These are phyloP conservation scores for Helicoverpa armigera DNA, from an alignment of 1,140 invertebrate species.

Conservation along the genomic window DNA sequence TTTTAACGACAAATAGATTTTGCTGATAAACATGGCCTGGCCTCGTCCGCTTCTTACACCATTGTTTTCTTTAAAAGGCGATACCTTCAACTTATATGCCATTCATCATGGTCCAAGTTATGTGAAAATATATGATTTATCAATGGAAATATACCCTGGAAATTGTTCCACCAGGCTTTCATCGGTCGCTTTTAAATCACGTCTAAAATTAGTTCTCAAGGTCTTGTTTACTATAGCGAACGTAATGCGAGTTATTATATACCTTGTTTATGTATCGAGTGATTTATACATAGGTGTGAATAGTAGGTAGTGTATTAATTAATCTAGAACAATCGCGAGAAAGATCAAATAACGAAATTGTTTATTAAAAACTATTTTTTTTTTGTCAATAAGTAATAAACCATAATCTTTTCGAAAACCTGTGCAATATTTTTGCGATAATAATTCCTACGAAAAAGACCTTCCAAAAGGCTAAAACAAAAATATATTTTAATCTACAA, in stretches of 20 bases:
- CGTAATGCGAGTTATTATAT: conserved; percentile 11
- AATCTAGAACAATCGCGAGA: too few species aligned
- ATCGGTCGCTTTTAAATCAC: conserved; percentile 18
- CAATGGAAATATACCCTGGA: conserved; percentile 12
- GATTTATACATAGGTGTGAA: too few species aligned
- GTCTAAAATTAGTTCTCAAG: conserved; percentile 8
- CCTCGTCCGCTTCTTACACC: conserved; percentile 16
- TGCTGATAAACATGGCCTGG: background rate
- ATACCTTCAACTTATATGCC: background rate
- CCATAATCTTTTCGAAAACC: too few species aligned
- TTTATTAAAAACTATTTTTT: too few species aligned
- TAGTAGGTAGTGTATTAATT: too few species aligned
- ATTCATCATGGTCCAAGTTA: background rate
- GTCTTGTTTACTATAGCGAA: conserved; percentile 22
- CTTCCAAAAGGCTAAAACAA: too few species aligned
- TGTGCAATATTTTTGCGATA: too few species aligned
- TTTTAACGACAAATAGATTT: background rate
- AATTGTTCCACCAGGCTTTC: conserved; percentile 26
- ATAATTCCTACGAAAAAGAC: too few species aligned
- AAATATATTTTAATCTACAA: too few species aligned
- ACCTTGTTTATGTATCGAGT: too few species aligned
- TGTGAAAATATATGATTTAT: background rate
- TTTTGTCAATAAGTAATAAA: too few species aligned
- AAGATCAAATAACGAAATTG: too few species aligned
- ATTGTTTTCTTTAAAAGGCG: conserved; percentile 31